Evolutionary conservation across 2,888 invertebrate genomes (phyloP).

Genomic region (Antheraea yamamai): DNA sequence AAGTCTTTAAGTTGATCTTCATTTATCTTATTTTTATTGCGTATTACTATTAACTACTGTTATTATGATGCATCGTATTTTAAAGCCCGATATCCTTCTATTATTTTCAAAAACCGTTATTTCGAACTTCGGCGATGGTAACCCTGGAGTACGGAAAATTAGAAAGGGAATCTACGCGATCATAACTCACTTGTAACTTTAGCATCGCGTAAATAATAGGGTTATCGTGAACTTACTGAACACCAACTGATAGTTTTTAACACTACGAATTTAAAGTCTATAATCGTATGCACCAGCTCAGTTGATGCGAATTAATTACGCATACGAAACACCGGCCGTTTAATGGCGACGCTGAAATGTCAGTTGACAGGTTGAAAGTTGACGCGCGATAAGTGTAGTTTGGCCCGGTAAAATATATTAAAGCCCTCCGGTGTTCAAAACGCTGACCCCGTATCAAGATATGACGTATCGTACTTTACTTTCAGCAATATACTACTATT

Average conservation of each 20-base stretch:
- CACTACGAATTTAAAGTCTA: background rate
- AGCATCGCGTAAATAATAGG: slow-evolving; percentile 14
- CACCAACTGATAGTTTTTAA: background rate
- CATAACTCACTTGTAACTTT: slow-evolving; percentile 16
- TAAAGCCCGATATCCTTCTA: too few relatives aligned
- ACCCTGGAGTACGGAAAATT: background rate
- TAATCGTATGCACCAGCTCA: background rate
- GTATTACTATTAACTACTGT: too few relatives aligned
- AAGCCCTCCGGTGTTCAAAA: background rate
- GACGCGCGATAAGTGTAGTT: slow-evolving; percentile 32
- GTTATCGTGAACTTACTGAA: slow-evolving; percentile 5
- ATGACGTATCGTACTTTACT: background rate
- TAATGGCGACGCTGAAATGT: slow-evolving; percentile 50
- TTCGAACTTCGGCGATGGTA: background rate
- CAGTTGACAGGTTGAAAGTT: slow-evolving; percentile 31
- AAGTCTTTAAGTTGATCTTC: too few relatives aligned
- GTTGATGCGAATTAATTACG: slow-evolving; percentile 62
- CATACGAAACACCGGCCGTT: slow-evolving; percentile 52
- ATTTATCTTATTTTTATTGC: too few relatives aligned
- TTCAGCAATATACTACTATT: background rate
- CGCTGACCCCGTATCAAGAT: slow-evolving; percentile 10
- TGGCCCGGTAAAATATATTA: background rate
- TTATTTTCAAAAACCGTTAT: background rate
- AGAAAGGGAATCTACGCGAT: slow-evolving; percentile 2
- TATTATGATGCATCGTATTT: too few relatives aligned